Base-by-base conservation (phyloP, 2,797 vertebrate species). In the Chaenodraco wilsoni region DNA sequence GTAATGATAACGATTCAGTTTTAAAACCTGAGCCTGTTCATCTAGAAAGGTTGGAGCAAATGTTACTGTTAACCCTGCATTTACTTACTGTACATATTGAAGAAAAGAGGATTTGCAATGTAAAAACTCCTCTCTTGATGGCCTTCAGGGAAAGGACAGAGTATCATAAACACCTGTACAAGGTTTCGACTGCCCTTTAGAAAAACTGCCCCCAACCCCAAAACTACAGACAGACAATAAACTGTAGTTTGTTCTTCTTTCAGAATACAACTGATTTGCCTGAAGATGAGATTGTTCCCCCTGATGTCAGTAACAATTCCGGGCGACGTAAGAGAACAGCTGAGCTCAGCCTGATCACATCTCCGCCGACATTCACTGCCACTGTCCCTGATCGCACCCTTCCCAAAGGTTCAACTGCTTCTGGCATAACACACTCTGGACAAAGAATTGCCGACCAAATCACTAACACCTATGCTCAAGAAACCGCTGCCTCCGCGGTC, bases 291-390 rank as follows among this genome's bases (percentile, higher is more conserved):
- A 81, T 81, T 21, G 85, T 73, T 81, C 72, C 79, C 81, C 94
- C 87, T 55, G 75, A 74, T 80, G 84, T 79, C 80, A 77, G 48
- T 83, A 81, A 72, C 52, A 59, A 11, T 54, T 55, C 71, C 7
- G 19, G 10, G 6, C 91, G 95, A 16, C 94, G 91, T 72, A 96
- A 96, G 90, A 96, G 97, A 70, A 93, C 91, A 11, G 95, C 91
- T 68, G 95, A 96, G 61, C 87, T 94, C 58, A 90, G 90, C 87
- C 85, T 91, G 31, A 89, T 92, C 73, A 82, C 94, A 27, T 92
- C 94, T 49, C 91, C 92, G 0, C 77, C 89, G 0, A 71, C 84
- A 69, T 95, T 96, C 72, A 92, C 94, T 0, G 87, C 95, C 63
- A 85, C 89, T 56, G 89, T 96, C 48, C 71, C 90, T 17, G 82